phyloP scores from a whole-genome alignment of 1,140 invertebrate species.

The Marisa cornuarietis region DNA sequence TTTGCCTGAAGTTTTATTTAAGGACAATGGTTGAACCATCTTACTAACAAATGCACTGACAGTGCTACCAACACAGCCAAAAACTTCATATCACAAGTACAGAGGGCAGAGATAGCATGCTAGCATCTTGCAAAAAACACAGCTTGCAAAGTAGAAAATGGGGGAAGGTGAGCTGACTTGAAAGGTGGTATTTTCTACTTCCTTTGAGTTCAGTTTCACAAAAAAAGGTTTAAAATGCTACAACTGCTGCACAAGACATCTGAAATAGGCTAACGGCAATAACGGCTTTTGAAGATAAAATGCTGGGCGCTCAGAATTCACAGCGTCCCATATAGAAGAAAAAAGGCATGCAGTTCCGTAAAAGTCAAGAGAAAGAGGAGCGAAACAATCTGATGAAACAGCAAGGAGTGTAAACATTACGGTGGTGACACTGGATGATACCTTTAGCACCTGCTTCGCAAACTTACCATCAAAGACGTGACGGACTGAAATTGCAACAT shows the following conservation, averaged over 20 bases:
- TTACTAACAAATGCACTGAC: too few species aligned
- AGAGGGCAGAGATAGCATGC: constrained; percentile 13
- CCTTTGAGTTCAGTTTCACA: too few species aligned
- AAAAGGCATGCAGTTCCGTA: constrained; percentile 26
- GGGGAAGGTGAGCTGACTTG: too few species aligned
- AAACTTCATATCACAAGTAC: too few species aligned
- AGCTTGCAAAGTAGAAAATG: constrained; percentile 14
- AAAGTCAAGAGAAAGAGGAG: constrained; percentile 1
- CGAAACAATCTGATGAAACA: constrained; percentile 17
- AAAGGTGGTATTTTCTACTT: too few species aligned
- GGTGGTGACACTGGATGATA: constrained; percentile 10
- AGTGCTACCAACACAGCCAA: too few species aligned
- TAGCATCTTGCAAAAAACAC: constrained; percentile 12
- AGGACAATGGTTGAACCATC: too few species aligned
- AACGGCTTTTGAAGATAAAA: neutral
- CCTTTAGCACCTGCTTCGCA: constrained; percentile 10
- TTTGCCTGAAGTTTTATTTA: too few species aligned
- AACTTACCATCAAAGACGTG: constrained; percentile 35
- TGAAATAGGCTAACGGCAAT: neutral
- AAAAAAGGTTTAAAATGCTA: too few species aligned
- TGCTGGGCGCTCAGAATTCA: neutral
- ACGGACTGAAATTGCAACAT: constrained; percentile 25
- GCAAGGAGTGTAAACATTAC: constrained; percentile 13
- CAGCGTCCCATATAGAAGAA: neutral
- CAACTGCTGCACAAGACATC: too few species aligned